Evolutionary conservation across 2,113 vertebrate species (phyloP).

Genomic region (Heterocephalus glaber): DNA sequence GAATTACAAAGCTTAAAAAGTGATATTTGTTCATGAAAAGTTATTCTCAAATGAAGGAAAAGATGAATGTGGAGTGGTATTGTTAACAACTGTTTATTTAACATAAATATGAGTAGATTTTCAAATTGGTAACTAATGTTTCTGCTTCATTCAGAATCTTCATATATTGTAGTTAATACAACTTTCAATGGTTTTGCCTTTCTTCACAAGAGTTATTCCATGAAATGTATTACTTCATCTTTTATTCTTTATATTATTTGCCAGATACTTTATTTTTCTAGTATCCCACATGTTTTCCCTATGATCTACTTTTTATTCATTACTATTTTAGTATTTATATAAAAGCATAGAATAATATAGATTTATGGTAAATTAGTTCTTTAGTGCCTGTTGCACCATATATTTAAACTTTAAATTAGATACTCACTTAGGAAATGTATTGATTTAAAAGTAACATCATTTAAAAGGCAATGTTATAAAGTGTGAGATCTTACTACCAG

Average conservation of each 20-base stretch:
- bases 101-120: conserved; percentile 19
- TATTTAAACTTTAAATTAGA: conserved; percentile 20
- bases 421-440: conserved; percentile 32
- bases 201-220: conserved; percentile 1
- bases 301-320: neutral
- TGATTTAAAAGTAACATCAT: neutral
- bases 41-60: neutral
- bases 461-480: conserved; percentile 15
- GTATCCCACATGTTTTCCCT: neutral
- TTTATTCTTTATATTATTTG: conserved; percentile 4
- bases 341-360: neutral
- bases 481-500: neutral
- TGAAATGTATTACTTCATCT: neutral
- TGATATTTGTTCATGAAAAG: neutral
- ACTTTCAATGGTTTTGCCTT: conserved; percentile 3
- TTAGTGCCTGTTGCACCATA: neutral
- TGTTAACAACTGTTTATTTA: conserved; percentile 38
- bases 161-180: neutral
- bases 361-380: neutral
- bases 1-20: neutral
- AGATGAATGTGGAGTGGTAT: neutral
- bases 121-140: neutral
- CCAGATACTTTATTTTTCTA: conserved; percentile 17
- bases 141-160: conserved; percentile 22
- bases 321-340: neutral